phyloP scores from a whole-genome alignment of 2,797 vertebrate genomes.

The Cyclura pinguis region DNA sequence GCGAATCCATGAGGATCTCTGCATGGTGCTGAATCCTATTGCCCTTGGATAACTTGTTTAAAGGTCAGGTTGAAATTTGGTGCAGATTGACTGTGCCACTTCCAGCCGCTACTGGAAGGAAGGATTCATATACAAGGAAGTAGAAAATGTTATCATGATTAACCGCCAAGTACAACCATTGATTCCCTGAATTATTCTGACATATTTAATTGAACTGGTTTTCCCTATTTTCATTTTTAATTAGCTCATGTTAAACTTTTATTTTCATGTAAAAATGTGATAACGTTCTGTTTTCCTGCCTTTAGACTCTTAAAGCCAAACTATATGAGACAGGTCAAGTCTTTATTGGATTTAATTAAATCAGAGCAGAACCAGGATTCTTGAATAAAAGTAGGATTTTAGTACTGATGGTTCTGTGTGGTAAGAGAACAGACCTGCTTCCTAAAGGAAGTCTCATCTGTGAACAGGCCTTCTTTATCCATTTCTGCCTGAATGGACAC shows the following conservation, averaged over 20 bases:
- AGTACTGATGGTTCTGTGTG: conserved; percentile 38
- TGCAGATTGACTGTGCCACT: too few species aligned
- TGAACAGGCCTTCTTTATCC: conserved; percentile 43
- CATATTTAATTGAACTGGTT: conserved; percentile 75
- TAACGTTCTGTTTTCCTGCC: conserved; percentile 65
- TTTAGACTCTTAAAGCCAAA: conserved; percentile 67
- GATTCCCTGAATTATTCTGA: conserved; percentile 76
- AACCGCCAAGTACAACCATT: conserved; percentile 76
- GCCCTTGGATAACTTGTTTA: too few species aligned
- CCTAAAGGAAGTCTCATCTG: neutral
- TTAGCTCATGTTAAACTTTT: conserved; percentile 70
- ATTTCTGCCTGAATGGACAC: conserved; percentile 35
- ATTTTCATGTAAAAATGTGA: conserved; percentile 67
- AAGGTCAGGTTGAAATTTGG: too few species aligned
- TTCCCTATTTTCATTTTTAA: conserved; percentile 70
- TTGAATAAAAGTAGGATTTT: conserved; percentile 59
- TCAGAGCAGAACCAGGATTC: conserved; percentile 64
- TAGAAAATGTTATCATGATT: conserved; percentile 76
- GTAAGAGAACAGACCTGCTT: conserved; percentile 45
- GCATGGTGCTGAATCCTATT: too few species aligned
- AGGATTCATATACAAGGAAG: conserved; percentile 72
- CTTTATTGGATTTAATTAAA: conserved; percentile 74
- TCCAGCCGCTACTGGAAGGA: conserved; percentile 8
- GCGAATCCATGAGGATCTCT: too few species aligned
- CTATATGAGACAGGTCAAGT: conserved; percentile 53